Evolutionary conservation across 2,113 vertebrate genomes (phyloP), one percentile per base, ranked within the genome.

Genomic region (Crotalus helleri): DNA sequence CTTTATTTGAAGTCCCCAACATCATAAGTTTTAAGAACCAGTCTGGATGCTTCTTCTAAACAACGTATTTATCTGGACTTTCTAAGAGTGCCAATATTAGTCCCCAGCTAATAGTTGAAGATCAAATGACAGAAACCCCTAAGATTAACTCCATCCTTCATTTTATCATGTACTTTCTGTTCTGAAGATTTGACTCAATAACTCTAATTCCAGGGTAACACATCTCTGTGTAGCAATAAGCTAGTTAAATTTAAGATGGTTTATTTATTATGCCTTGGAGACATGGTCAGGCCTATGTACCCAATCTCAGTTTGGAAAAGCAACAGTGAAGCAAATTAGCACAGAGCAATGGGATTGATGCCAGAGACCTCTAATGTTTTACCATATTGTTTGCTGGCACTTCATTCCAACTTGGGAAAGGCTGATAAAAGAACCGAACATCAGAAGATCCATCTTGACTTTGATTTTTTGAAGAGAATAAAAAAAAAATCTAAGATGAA

Each of bases 401-500:
- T 29, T 92, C 5, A 7, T 9, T n/a, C 49, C 59, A 59, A 2
- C 57, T 49, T 51, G 17, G 51, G 93, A 1, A 1, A 21, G 17
- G 92, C 29, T 91, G n/a, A 59, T 51, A 91, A 29, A 29, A 11
- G 59, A 95, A 89, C 61, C 1, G 7, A 29, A 61, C 6, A 88
- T 85, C 21, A 26, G 39, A 93, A 39, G n/a, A 87, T 94, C 90
- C 57, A 46, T 94, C 88, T 81, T 85, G 94, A 55, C 23, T 23
- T 61, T 61, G 1, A 33, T 81, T 54, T n/a, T 61, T 10, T 2
- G 0, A 54, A 3, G 1, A 5, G 94, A 91, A 49, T 86, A 91
- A 64, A 29, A 44, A 64, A 44, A 39, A n/a, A 15, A 6, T 86
- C 64, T 39, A 51, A 86, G 26, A 94, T 92, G 57, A 95, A 96